Evolutionary conservation across 2,113 vertebrate genomes (phyloP).

Genomic region (Takifugu bimaculatus): DNA sequence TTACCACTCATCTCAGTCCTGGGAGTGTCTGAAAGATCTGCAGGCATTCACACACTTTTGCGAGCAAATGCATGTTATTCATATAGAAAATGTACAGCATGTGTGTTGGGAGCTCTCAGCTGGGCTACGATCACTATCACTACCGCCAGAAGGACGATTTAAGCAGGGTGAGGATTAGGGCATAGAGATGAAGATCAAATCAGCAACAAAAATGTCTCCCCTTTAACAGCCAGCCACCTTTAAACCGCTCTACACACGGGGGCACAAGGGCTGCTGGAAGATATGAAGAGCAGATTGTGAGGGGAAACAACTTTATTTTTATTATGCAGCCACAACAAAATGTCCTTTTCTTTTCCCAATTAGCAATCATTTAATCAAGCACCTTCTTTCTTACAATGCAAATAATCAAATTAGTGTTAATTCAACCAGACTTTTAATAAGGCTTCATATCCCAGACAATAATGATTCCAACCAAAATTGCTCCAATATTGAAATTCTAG

Average conservation of each 20-base stretch:
- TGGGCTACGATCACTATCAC: constrained; percentile 53
- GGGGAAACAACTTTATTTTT: constrained; percentile 24
- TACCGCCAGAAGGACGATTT: constrained; percentile 70
- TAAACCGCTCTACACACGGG: constrained; percentile 42
- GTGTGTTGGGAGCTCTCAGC: constrained; percentile 49
- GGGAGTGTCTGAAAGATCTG: constrained; percentile 31
- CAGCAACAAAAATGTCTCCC: constrained; percentile 57
- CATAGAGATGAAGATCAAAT: constrained; percentile 64
- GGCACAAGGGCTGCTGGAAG: constrained; percentile 33
- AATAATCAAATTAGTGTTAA: too few relatives aligned
- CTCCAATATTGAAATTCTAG: constrained; percentile 7
- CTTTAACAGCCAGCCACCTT: constrained; percentile 53
- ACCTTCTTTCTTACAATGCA: too few relatives aligned
- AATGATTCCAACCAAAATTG: background rate
- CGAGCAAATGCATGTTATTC: background rate
- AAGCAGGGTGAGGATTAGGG: constrained; percentile 65
- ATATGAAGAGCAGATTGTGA: constrained; percentile 27
- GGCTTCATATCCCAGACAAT: background rate
- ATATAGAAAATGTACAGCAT: constrained; percentile 4
- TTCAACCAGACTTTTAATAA: too few relatives aligned
- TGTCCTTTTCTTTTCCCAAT: background rate
- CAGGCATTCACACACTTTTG: constrained; percentile 19
- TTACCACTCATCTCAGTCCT: constrained; percentile 77
- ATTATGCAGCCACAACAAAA: constrained; percentile 19
- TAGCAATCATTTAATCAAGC: too few relatives aligned